Base-by-base conservation (phyloP, 2,888 invertebrate genomes). In the Mimachlamys varia region DNA sequence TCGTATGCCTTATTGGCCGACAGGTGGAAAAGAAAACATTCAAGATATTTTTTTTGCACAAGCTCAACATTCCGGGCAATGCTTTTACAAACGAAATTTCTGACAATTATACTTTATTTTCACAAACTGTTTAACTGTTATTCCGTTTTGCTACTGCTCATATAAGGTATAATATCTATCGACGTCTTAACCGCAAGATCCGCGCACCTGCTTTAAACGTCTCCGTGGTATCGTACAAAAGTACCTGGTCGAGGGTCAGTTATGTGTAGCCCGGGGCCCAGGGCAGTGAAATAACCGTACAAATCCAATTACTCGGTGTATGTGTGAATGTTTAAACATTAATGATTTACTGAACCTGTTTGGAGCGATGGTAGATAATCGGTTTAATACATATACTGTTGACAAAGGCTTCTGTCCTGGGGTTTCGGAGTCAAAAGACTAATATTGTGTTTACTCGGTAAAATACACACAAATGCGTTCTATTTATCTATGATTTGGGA, bases 311-410 rank as follows among this genome's bases (percentile, higher is more conserved):
- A 76, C 76, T 76, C 27, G 15, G 33, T 76, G 33, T 76, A 76
- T 33, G 76, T 76, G 76, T 76, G 76, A 76, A 76, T 76, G 76
- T 76, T 76, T 76, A 76, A 76, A 76, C 76, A 76, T 76, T 76
- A 76, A 76, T 76, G 76, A 76, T 76, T 76, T 27, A 12, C 33
- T 76, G 12, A 76, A 76, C 76, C 76, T 76, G 76, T 76, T 76
- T 27, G 7, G 76, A 33, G 33, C 76, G 76, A 76, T 27, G 76
- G 13, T 22, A 76, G 76, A 76, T 76, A 76, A 76, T 76, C 76
- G 76, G 76, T 76, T 76, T 76, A 76, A 76, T 76, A 76, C 76
- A 33, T 33, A 27, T 27, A 76, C 27, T 76, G 76, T 76, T 76
- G 76, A 76, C 76, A 76, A 33, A 76, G 33, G 76, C 76, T 76